Conservation (phyloP, 2,888 invertebrate species). For the Sminthurides aquaticus region DNA sequence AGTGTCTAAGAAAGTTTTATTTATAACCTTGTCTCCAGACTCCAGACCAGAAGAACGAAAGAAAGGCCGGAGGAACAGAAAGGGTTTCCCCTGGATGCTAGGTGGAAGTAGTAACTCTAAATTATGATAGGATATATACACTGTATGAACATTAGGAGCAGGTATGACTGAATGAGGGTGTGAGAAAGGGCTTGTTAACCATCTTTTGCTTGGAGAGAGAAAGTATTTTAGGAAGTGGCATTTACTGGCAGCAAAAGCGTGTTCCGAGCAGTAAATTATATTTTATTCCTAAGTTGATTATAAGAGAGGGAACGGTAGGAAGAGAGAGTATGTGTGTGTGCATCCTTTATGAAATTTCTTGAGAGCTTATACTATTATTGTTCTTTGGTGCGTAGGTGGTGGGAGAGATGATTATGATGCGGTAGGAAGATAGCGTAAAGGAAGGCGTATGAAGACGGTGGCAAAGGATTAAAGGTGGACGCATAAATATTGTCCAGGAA, state of each 20-base stretch:
- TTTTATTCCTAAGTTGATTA: not conserved
- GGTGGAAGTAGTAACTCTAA: not conserved
- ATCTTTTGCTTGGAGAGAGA: not conserved
- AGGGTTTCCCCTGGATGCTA: not conserved
- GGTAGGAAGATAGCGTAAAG: too few relatives aligned
- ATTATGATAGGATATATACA: not conserved
- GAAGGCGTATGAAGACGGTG: too few relatives aligned
- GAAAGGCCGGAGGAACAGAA: not conserved
- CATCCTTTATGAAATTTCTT: too few relatives aligned
- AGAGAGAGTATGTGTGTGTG: not conserved
- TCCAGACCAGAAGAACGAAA: not conserved
- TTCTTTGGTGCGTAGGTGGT: too few relatives aligned
- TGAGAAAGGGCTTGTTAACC: not conserved
- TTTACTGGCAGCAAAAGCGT: not conserved
- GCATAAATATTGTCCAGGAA: too few relatives aligned
- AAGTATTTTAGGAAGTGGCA: not conserved
- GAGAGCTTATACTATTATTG: too few relatives aligned
- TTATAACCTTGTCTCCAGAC: not conserved
- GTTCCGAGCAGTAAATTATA: not conserved
- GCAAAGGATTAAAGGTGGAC: too few relatives aligned
- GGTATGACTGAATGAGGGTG: not conserved
- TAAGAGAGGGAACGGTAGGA: not conserved
- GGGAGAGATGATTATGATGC: too few relatives aligned
- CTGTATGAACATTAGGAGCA: too few relatives aligned
- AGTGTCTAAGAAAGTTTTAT: not conserved